Percentiles rank a stretch among this genome's conserved stretches.
Conservation (phyloP, 2,888 invertebrate genomes). For the Dorcus parallelipipedus region DNA sequence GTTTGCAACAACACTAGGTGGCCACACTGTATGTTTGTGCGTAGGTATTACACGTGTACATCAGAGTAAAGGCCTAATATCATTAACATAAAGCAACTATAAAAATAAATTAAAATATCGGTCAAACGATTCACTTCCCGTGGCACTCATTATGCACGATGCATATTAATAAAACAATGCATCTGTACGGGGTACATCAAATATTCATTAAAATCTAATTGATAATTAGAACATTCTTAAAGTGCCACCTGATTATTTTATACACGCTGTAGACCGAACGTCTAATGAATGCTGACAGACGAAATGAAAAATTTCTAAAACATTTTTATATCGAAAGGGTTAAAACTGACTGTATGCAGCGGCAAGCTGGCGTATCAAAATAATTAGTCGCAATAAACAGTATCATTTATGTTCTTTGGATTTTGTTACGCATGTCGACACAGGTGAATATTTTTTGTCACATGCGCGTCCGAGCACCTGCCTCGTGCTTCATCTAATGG, state of each 20-base stretch:
- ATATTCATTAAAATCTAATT: constrained; percentile 23
- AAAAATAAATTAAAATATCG: no score
- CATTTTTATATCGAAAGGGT: no score
- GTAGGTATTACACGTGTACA: no score
- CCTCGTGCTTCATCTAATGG: constrained; percentile 25
- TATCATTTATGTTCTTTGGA: constrained; percentile 28
- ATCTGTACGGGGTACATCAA: constrained; percentile 18
- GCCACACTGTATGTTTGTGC: no score
- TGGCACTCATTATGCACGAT: background rate
- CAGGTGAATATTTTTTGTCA: constrained; percentile 30
- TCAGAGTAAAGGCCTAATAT: no score
- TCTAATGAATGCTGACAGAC: no score
- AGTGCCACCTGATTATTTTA: constrained; percentile 14
- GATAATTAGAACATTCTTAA: constrained; percentile 21
- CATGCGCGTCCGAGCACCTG: constrained; percentile 21
- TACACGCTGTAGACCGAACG: no score
- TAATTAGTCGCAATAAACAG: constrained; percentile 31
- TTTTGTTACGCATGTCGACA: constrained; percentile 13
- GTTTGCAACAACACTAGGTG: no score
- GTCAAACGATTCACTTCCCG: no score
- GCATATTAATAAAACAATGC: constrained; percentile 19
- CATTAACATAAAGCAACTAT: no score
- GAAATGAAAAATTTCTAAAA: no score
- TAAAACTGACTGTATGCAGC: no score
- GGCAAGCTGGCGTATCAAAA: constrained; percentile 19